A percentile compares a stretch with the other conserved stretches of the same genome.
These are phyloP conservation scores for Corythoichthys haematopterus DNA, from an alignment of 2,113 vertebrate species.

Conservation along the genomic window DNA sequence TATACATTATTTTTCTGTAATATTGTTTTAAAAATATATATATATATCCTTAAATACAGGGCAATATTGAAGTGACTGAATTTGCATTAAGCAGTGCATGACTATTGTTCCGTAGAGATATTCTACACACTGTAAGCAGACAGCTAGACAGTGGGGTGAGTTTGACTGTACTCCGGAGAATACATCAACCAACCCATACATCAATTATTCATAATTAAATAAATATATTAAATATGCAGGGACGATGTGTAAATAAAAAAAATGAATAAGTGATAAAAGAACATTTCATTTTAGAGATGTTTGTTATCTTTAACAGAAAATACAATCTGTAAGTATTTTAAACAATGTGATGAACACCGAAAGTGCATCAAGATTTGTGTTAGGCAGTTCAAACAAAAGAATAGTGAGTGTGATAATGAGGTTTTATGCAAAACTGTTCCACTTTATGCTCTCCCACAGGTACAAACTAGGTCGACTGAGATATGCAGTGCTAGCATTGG, in stretches of 20 bases:
- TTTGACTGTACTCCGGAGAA: conserved; percentile 44
- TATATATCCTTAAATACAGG: background rate
- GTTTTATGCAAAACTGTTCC: conserved; percentile 8
- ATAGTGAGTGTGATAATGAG: conserved; percentile 4
- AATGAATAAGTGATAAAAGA: background rate
- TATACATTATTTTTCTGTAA: too few relatives aligned
- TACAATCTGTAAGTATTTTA: background rate
- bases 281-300: background rate
- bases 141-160: conserved; percentile 37
- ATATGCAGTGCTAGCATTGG: background rate
- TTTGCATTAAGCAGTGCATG: conserved; percentile 3
- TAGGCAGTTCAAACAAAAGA: background rate
- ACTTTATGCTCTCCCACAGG: conserved; percentile 15
- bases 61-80: background rate
- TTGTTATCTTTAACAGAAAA: background rate
- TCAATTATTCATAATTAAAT: conserved; percentile 63
- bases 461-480: conserved; percentile 9
- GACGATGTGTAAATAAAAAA: background rate
- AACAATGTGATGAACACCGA: background rate
- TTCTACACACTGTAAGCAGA: conserved; percentile 23
- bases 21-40: background rate
- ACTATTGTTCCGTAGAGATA: conserved; percentile 14
- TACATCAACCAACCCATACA: conserved; percentile 19
- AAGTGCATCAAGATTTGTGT: background rate
- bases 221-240: conserved; percentile 7